Evolutionary conservation across 2,797 vertebrate species (phyloP), one percentile per base, ranked within the genome.

Genomic region (Eutrigla gurnardus): DNA sequence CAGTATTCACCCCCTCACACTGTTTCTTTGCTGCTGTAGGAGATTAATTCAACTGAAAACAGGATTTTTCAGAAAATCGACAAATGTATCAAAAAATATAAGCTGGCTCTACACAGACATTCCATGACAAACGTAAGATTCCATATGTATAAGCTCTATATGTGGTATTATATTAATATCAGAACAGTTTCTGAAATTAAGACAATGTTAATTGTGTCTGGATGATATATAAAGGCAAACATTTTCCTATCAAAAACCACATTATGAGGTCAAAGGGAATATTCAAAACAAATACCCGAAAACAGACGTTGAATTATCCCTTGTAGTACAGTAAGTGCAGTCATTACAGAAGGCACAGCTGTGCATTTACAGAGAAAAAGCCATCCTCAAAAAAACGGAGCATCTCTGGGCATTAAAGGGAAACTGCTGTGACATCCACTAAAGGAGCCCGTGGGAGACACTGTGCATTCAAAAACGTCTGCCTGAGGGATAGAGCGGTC

Each of bases 401-500:
- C 32, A 75, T 71, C 66, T 62, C 50, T 40, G 3, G 25, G 39
- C 49, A 17, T 0, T 53, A 52, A 65, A 43, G 69, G 68, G 68
- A 65, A 50, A 25, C 11, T 0, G 35, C 61, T 7, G 37, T 73
- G 74, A 78, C 60, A 9, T 65, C 66, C 83, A 85, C 33, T 7
- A 14, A 62, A 25, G 25, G 25, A 25, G 25, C 25, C 25, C 25
- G 25, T 25, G 25, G 67, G 83, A 53, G 74, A 61, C 80, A 84
- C 45, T 40, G 58, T 67, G 46, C 75, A 46, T 65, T 85, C 61
- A 82, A 78, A 62, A 70, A 73, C 77, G 71, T 75, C 77, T 80
- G 76, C 78, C 84, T 14, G 52, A 69, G 68, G 86, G 80, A 86
- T 81, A 85, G 74, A 86, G 70, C 65, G 84, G 76, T 74, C 63